Percentiles rank a stretch among this genome's conserved stretches.
Evolutionary conservation across 1,140 invertebrate species (phyloP).

Genomic region (Anthonomus grandis): DNA sequence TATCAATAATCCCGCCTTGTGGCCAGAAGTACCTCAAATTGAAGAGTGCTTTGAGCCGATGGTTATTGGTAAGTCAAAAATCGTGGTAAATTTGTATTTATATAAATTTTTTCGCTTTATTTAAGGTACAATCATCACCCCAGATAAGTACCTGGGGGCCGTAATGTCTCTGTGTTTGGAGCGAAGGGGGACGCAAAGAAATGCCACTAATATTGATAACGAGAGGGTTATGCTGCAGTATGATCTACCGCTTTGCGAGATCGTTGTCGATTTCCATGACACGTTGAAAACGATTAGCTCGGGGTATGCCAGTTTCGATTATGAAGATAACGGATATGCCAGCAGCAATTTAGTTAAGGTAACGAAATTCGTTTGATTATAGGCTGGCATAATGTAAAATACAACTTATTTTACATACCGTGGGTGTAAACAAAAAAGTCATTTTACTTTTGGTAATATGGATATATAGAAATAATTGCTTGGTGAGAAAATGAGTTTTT

Average conservation of each 20-base stretch:
- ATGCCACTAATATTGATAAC: constrained; percentile 77
- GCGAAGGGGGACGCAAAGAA: constrained; percentile 72
- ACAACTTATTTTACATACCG: too few species aligned
- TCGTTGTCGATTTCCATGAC: constrained; percentile 95
- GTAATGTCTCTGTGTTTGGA: constrained; percentile 74
- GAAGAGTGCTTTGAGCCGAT: constrained; percentile 83
- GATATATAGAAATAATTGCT: too few species aligned
- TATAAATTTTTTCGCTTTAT: neutral
- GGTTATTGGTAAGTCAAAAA: constrained; percentile 58
- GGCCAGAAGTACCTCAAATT: constrained; percentile 69
- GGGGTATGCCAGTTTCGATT: constrained; percentile 97
- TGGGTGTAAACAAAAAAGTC: too few species aligned
- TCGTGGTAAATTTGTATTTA: neutral
- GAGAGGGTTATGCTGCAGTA: constrained; percentile 77
- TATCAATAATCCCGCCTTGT: constrained; percentile 81
- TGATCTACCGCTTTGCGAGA: constrained; percentile 85
- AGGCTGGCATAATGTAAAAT: too few species aligned
- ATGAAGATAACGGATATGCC: constrained; percentile 87
- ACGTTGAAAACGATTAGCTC: constrained; percentile 83
- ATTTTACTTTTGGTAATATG: too few species aligned
- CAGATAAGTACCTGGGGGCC: constrained; percentile 67
- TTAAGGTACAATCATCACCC: constrained; percentile 84
- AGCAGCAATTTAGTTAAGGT: constrained; percentile 70
- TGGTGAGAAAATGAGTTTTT: too few species aligned
- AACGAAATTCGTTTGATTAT: too few species aligned